These are phyloP conservation scores for Brachyalestes nurse DNA, from an alignment of 2,797 vertebrate species.

Conservation along the genomic window DNA sequence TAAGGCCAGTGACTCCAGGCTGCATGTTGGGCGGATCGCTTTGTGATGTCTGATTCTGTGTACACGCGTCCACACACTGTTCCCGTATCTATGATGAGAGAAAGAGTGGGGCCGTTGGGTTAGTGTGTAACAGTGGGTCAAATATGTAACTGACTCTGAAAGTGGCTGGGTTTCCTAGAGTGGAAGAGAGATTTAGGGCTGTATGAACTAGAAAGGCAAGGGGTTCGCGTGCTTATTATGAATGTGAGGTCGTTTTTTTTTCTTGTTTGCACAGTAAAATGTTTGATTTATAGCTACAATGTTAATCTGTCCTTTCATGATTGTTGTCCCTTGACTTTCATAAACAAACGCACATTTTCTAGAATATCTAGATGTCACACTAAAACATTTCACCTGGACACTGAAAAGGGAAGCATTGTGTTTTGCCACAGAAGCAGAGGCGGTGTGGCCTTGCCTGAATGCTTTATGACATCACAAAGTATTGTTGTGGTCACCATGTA, in stretches of 20 bases:
- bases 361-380: conserved; percentile 3
- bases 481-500: conserved; percentile 15
- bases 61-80: neutral
- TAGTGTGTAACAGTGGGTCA: conserved; percentile 10
- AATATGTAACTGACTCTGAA: conserved; percentile 16
- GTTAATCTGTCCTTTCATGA: conserved; percentile 7
- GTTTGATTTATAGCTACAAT: neutral
- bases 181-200: neutral
- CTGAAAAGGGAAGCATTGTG: conserved; percentile 38
- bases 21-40: conserved; percentile 43
- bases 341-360: conserved; percentile 29
- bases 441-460: neutral
- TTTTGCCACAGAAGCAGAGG: conserved; percentile 6
- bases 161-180: neutral
- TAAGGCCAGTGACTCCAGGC: conserved; percentile 47
- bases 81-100: neutral
- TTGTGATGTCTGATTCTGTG: conserved; percentile 35
- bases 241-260: conserved; percentile 17
- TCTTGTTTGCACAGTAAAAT: conserved; percentile 15
- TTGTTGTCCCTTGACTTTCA: conserved; percentile 15
- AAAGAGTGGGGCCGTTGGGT: neutral
- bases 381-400: conserved; percentile 25
- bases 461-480: neutral
- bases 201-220: conserved; percentile 4
- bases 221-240: conserved; percentile 12